Base-by-base conservation (phyloP, 2,888 invertebrate species). In the Pyralis farinalis region DNA sequence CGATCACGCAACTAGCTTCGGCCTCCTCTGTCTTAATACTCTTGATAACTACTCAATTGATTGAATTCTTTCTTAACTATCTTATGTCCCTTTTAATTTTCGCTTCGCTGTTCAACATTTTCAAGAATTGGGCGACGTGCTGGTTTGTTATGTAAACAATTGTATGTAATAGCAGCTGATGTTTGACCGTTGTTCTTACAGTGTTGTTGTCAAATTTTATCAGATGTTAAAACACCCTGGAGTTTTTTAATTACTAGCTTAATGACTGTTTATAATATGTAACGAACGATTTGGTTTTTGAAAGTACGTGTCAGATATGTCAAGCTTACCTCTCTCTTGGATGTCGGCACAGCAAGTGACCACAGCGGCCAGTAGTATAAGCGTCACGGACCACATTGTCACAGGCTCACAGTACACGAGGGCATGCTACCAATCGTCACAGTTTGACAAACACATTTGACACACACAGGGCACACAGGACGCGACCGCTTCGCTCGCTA, bases 321-420 rank as follows among this genome's bases (percentile, higher is more conserved):
- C 40, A 44, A 29, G 48, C 70, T 70, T 52, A 85, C 86, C 86
- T 85, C 84, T 71, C 60, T 85, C 86, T 60, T 85, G 83, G 31
- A 85, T 53, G 16, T 83, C 85, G 20, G 79, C 81, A 36, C 50
- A 53, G 58, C 55, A 54, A 61, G 59, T 58, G 47, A 48, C 42
- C 22, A 58, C 51, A 44, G 58, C 54, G 47, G 70, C 45, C 41
- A 70, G 47, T 49, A 71, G 50, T 45, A 74, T 42, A 20, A 67
- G 48, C 44, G 58, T 52, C 45, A 70, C 52, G 57, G 63, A 72
- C 78, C 78, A 73, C 82, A 82, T 80, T 69, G 58, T 59, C 73
- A 75, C 78, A 66, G 58, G 71, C 70, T 73, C 79, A 68, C 51
- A 55, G 43, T 59, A 59, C 59, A 55, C 58, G 16, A 16, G 16